A percentile compares a stretch with the other conserved stretches of the same genome.
phyloP scores from a whole-genome alignment of 2,797 vertebrate genomes.

The Bradypus variegatus region DNA sequence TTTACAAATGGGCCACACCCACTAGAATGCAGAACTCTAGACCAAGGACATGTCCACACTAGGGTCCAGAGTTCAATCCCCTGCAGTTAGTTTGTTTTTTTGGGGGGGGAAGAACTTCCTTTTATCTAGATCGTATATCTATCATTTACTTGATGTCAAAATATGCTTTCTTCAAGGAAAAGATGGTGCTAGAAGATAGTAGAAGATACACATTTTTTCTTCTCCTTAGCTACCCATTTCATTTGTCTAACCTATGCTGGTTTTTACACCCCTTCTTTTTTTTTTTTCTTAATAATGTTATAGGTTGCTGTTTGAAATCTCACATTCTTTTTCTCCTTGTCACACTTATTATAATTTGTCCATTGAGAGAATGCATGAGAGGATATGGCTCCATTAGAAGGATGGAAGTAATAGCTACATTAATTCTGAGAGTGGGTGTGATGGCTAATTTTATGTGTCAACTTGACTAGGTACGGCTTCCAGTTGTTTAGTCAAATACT shows the following conservation, averaged over 20 bases:
- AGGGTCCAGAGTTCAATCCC: too few species aligned
- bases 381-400: background rate
- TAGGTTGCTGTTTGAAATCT: background rate
- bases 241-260: background rate
- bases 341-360: background rate
- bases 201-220: background rate
- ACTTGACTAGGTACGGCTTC: too few species aligned
- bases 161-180: background rate
- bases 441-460: too few species aligned
- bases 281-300: background rate
- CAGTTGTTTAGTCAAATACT: too few species aligned
- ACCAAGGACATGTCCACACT: too few species aligned
- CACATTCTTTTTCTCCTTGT: background rate
- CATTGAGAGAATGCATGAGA: background rate
- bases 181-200: background rate
- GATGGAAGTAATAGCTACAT: background rate
- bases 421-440: background rate
- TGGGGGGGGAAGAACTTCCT: background rate
- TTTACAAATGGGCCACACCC: too few species aligned
- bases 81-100: too few species aligned
- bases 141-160: background rate
- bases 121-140: background rate
- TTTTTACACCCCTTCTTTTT: rapidly evolving
- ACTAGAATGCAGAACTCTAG: too few species aligned
- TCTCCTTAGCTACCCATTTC: background rate